A percentile compares a stretch with the other conserved stretches of the same genome.
Conservation (phyloP, 2,888 invertebrate species). For the Mythimna loreyi region DNA sequence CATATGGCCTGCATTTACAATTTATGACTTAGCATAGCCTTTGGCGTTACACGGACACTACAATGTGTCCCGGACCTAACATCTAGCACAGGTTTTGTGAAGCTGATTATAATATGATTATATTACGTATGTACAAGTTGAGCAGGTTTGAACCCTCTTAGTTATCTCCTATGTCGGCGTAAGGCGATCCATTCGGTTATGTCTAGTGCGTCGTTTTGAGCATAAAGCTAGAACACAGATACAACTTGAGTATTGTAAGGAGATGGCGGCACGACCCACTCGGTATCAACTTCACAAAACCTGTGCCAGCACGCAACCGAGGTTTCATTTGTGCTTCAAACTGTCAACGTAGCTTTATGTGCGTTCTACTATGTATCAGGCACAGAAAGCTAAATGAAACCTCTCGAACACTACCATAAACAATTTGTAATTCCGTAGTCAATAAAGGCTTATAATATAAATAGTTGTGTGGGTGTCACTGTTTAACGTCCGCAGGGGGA, state of each 20-base stretch:
- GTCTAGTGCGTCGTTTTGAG: conserved; percentile 1
- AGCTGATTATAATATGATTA: conserved; percentile 38
- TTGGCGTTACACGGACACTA: conserved; percentile 61
- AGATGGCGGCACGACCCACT: conserved; percentile 32
- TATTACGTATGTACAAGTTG: conserved; percentile 56
- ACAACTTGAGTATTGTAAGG: conserved; percentile 47
- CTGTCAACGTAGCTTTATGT: conserved; percentile 44
- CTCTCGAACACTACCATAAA: conserved; percentile 40
- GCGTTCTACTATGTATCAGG: conserved; percentile 50
- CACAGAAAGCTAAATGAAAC: conserved; percentile 48
- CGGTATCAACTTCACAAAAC: conserved; percentile 38
- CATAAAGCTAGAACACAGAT: conserved; percentile 30
- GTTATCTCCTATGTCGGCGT: conserved; percentile 5
- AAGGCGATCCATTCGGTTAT: conserved; percentile 7
- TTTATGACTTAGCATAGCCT: conserved; percentile 65
- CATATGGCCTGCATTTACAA: conserved; percentile 52
- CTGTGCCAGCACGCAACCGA: conserved; percentile 24
- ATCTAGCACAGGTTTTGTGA: conserved; percentile 29
- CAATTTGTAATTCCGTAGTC: conserved; percentile 54
- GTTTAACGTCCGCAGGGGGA: conserved; percentile 44
- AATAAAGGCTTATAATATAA: conserved; percentile 59
- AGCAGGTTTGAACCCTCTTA: conserved; percentile 38
- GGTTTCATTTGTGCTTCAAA: conserved; percentile 28
- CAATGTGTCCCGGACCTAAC: conserved; percentile 56
- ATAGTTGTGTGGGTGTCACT: conserved; percentile 51